Conservation (phyloP, 2,113 vertebrate species). For the Grus americana region DNA sequence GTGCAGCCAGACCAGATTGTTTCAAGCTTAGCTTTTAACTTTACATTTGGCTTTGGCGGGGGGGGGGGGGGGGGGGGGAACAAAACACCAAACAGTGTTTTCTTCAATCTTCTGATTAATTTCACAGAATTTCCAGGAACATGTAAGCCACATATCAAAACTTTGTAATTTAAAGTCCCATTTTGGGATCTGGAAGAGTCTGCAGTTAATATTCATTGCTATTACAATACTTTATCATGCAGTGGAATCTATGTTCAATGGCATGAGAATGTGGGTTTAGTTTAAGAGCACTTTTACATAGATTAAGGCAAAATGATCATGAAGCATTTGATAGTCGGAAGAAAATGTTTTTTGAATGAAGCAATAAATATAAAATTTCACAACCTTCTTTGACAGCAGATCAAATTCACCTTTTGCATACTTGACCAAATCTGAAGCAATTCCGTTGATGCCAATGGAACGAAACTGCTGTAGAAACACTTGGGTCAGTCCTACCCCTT, state of each 20-base stretch:
- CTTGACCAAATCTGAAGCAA: background rate
- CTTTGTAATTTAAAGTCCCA: background rate
- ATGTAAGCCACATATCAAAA: background rate
- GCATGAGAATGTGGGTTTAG: background rate
- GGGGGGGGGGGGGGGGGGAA: no score
- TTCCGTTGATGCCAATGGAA: background rate
- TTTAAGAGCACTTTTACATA: background rate
- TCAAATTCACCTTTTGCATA: background rate
- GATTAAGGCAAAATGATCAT: background rate
- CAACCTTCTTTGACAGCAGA: background rate
- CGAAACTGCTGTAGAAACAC: background rate
- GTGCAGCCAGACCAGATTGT: background rate
- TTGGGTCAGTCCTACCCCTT: background rate
- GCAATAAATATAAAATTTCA: background rate
- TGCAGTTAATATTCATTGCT: background rate
- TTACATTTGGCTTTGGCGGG: background rate
- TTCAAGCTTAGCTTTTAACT: slow-evolving; percentile 3
- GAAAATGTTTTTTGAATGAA: background rate
- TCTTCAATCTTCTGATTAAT: background rate
- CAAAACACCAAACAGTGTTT: background rate
- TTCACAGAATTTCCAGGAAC: slow-evolving; percentile 21
- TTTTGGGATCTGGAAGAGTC: background rate
- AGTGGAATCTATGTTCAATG: background rate
- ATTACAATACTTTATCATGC: background rate
- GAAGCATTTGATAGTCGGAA: background rate